Percentiles rank a stretch among this genome's conserved stretches.
These are phyloP conservation scores for Vireo griseus DNA, from an alignment of 2,797 vertebrate species.

Conservation along the genomic window DNA sequence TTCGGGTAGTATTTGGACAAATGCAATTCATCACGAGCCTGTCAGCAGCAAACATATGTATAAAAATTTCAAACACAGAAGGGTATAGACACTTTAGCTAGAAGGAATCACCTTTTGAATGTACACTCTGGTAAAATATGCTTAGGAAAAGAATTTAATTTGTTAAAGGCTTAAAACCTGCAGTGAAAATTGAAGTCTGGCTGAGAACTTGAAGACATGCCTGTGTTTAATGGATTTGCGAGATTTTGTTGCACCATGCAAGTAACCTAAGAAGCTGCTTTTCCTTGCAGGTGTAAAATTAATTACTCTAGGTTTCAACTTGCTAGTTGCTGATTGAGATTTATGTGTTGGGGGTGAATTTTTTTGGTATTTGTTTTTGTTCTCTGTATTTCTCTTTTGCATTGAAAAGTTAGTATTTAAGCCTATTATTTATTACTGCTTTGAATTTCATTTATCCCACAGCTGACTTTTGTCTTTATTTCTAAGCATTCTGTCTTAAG, in stretches of 20 bases:
- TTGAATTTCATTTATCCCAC: constrained; percentile 33
- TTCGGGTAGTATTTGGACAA: neutral
- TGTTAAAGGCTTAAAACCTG: constrained; percentile 7
- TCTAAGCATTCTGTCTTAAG: constrained; percentile 19
- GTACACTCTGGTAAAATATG: neutral
- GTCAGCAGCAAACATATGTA: neutral
- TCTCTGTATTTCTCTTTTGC: neutral
- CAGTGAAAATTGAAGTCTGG: constrained; percentile 32
- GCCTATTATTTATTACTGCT: constrained; percentile 30
- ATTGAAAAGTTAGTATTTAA: constrained; percentile 12
- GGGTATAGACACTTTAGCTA: neutral
- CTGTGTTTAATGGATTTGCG: constrained; percentile 6
- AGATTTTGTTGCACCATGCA: constrained; percentile 22
- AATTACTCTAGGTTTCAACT: constrained; percentile 29
- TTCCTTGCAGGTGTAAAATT: constrained; percentile 33
- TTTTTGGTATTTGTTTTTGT: neutral
- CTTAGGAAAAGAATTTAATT: constrained; percentile 17
- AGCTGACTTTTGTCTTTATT: constrained; percentile 39
- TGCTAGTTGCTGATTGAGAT: constrained; percentile 1
- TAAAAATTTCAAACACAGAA: neutral
- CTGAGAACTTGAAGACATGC: constrained; percentile 8
- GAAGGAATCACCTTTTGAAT: neutral
- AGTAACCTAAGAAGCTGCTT: constrained; percentile 11
- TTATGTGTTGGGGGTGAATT: neutral
- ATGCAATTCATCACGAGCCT: neutral